phyloP scores from a whole-genome alignment of 1,140 invertebrate genomes.

The Formica exsecta region DNA sequence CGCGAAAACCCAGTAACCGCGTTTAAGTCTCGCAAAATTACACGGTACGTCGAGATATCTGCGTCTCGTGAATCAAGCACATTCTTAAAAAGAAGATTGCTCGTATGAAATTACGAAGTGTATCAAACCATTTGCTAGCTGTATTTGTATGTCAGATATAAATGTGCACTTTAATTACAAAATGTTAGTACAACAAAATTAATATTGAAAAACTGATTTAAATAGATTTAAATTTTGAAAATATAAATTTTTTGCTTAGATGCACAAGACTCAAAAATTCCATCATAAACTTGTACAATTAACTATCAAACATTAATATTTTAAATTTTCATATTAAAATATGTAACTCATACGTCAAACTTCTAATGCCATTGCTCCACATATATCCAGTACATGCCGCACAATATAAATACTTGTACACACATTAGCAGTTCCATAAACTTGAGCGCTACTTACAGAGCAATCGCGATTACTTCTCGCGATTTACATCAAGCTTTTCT shows the following conservation, averaged over 20 bases:
- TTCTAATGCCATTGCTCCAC: not conserved
- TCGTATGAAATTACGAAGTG: not conserved
- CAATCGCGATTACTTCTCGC: not conserved
- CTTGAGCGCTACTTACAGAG: not conserved
- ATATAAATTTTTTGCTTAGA: too few relatives aligned
- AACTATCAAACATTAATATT: not conserved
- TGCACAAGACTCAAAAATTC: not conserved
- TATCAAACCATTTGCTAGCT: not conserved
- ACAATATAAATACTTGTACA: not conserved
- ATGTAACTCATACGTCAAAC: not conserved
- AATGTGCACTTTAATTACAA: too few relatives aligned
- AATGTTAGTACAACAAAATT: too few relatives aligned
- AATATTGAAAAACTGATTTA: too few relatives aligned
- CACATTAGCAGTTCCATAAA: constrained; percentile 35
- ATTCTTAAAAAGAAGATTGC: constrained; percentile 7
- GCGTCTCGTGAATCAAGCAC: constrained; percentile 35
- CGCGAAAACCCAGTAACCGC: constrained; percentile 54
- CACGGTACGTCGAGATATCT: constrained; percentile 25
- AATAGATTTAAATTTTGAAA: too few relatives aligned
- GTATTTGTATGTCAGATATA: not conserved
- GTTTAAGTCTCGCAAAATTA: constrained; percentile 52
- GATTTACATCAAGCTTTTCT: constrained; percentile 45
- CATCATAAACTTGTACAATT: not conserved
- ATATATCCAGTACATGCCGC: not conserved
- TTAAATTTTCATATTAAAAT: not conserved